Evolutionary conservation across 2,888 invertebrate species (phyloP).

Genomic region (Phortica magna): DNA sequence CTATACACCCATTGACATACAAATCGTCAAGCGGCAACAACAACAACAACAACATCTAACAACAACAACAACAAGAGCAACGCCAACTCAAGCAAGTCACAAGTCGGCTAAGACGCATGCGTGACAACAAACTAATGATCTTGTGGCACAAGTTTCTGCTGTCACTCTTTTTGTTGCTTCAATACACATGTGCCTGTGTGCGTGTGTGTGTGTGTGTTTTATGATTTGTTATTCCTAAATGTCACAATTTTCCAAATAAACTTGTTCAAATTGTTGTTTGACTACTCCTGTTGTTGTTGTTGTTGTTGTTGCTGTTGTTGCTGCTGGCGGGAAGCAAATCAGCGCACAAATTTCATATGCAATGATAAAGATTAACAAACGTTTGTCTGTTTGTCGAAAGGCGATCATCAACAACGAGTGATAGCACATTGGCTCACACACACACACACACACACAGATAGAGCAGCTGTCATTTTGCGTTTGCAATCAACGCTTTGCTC

Average conservation of each 20-base stretch:
- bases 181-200: background rate
- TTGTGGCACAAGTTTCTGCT: constrained; percentile 34
- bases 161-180: background rate
- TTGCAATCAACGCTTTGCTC: constrained; percentile 29
- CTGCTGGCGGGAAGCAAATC: constrained; percentile 35
- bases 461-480: background rate
- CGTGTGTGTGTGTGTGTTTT: constrained; percentile 34
- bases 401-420: constrained; percentile 12
- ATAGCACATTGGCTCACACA: background rate
- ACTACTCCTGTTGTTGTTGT: background rate
- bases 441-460: background rate
- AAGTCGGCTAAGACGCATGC: constrained; percentile 13
- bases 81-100: background rate
- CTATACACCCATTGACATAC: constrained; percentile 70
- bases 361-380: constrained; percentile 67
- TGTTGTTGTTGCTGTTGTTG: background rate
- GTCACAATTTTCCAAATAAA: constrained; percentile 62
- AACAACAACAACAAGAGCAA: constrained; percentile 25
- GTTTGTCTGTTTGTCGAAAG: background rate
- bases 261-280: constrained; percentile 6
- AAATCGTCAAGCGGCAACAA: constrained; percentile 45
- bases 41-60: constrained; percentile 20
- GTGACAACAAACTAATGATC: constrained; percentile 57
- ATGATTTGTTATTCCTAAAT: constrained; percentile 71
- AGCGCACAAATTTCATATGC: constrained; percentile 48